Base-by-base conservation (phyloP, 2,888 invertebrate genomes). In the Plebejus anna region DNA sequence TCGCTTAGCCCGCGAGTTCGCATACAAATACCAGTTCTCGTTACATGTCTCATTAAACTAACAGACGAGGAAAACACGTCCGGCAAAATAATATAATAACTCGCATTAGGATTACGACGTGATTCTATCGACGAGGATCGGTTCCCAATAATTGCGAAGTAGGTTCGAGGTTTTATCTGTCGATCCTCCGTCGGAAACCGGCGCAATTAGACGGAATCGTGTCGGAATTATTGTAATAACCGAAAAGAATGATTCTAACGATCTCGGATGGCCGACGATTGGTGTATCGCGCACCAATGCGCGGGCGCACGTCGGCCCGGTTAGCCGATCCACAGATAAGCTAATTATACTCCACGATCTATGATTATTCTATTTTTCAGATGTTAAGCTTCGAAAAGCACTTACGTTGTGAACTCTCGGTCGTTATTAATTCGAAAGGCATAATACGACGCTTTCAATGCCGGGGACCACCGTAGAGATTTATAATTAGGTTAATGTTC, bases 171-270 rank as follows among this genome's bases (percentile, higher is more conserved):
- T 79, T 82, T 82, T 80, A 79, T 82, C 85, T 85, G 84, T 85
- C 85, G 84, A 85, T 86, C 88, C 89, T 89, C 88, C 87, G 82
- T 88, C 88, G 88, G 90, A 88, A 91, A 91, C 86, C 86, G 85
- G 87, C 87, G 89, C 92, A 93, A 94, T 94, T 93, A 94, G 89
- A 88, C 87, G 88, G 88, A 90, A 90, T 94, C 90, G 90, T 89
- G 89, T 87, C 83, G 88, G 87, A 92, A 93, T 94, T 93, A 94
- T 94, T 93, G 90, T 94, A 93, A 93, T 94, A 91, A 94, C 89
- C 87, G 88, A 92, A 93, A 92, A 92, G 88, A 92, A 92, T 92
- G 89, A 90, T 90, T 88, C 87, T 88, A 89, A 89, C 89, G 87
- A 90, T 85, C 86, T 84, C 82, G 84, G 88, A 87, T 87, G 84